phyloP scores from a whole-genome alignment of 2,888 invertebrate species.

The Lithophane ornitopus region DNA sequence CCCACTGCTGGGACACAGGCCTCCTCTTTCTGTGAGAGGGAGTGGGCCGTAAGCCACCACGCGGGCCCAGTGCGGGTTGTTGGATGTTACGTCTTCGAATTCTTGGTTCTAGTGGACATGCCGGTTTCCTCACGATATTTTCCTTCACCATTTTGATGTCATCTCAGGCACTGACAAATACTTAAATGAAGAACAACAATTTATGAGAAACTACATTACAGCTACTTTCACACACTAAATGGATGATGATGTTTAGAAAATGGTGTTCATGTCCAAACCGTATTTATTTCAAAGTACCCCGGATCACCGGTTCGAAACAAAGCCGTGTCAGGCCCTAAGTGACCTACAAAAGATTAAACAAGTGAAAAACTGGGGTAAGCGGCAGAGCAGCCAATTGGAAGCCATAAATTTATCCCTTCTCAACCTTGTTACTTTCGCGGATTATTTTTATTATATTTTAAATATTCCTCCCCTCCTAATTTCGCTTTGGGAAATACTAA shows the following conservation, averaged over 20 bases:
- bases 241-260: constrained; percentile 18
- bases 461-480: constrained; percentile 49
- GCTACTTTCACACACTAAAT: not conserved
- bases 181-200: too few relatives aligned
- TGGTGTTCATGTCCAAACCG: constrained; percentile 3
- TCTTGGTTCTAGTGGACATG: too few relatives aligned
- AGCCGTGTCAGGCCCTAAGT: constrained; percentile 46
- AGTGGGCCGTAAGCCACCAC: too few relatives aligned
- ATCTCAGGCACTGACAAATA: not conserved
- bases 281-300: constrained; percentile 42
- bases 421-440: constrained; percentile 61
- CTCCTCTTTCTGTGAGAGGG: too few relatives aligned
- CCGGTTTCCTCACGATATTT: too few relatives aligned
- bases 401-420: constrained; percentile 69
- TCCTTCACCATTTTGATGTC: too few relatives aligned
- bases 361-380: constrained; percentile 66
- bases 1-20: too few relatives aligned
- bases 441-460: constrained; percentile 67
- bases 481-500: constrained; percentile 36
- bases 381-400: constrained; percentile 70
- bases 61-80: too few relatives aligned
- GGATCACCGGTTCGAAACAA: constrained; percentile 36
- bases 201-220: not conserved
- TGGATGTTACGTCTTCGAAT: too few relatives aligned
- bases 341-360: constrained; percentile 69